Evolutionary conservation across 2,113 vertebrate genomes (phyloP).

Genomic region (Piaya cayana): DNA sequence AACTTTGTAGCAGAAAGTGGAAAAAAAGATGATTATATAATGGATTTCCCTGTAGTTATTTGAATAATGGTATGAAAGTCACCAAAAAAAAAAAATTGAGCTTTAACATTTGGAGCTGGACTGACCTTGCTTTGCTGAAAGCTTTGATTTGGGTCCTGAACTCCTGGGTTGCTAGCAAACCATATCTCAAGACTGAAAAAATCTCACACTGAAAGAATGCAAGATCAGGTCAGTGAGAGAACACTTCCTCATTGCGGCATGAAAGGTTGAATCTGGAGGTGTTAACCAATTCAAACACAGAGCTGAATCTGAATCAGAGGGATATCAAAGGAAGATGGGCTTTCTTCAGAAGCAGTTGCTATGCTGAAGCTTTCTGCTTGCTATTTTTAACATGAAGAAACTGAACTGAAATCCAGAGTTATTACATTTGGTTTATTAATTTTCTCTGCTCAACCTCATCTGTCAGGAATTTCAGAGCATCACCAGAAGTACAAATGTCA

Average conservation of each 20-base stretch:
- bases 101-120: neutral
- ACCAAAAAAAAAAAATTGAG: neutral
- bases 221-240: neutral
- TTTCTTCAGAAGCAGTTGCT: neutral
- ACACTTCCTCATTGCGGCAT: neutral
- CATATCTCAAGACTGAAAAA: neutral
- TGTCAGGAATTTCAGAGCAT: constrained; percentile 27
- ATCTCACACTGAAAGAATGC: neutral
- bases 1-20: constrained; percentile 20
- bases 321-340: neutral
- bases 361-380: neutral
- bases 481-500: neutral
- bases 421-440: constrained; percentile 42
- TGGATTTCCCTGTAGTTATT: neutral
- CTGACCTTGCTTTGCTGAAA: neutral
- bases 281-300: neutral
- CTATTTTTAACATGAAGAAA: neutral
- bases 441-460: neutral
- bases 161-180: neutral
- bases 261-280: neutral
- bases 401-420: neutral
- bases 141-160: neutral
- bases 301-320: neutral
- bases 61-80: neutral
- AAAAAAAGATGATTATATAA: constrained; percentile 13